Evolutionary conservation across 2,113 vertebrate genomes (phyloP), one percentile per base, ranked within the genome.

Genomic region (Rhinolophus sinicus): DNA sequence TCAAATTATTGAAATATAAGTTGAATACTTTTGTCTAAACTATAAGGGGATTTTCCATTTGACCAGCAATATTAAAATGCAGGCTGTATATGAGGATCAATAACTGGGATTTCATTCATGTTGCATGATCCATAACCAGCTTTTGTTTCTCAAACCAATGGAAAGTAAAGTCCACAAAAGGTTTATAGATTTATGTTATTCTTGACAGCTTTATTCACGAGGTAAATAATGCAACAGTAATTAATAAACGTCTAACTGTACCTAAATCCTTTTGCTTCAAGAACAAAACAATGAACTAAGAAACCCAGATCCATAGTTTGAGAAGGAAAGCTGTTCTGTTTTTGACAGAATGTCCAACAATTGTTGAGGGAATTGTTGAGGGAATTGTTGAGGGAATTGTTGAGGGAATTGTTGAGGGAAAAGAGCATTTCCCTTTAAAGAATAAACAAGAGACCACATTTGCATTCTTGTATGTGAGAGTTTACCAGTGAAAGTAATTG

Each of bases 1-100:
- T 85, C 28, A 94, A 92, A 86, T 89, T 95, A 95, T 19, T 88
- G 44, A 92, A 94, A 92, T 76, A 50, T 24, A 81, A 65, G n/a
- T 86, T 58, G 30, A 40, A 82, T 38, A 86, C 6, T 85, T 81
- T 82, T 93, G 22, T 90, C 60, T 70, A 58, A 95, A 92, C 73
- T 70, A 8, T 30, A 76, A 92, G 14, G 16, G 60, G 14, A 40
- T 33, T 78, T 83, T 60, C 35, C 40, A 72, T 82, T 81, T 95
- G 62, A 60, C 38, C 40, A 85, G 15, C 47, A 70, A 73, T 88
- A 69, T 56, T 86, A 82, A 75, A 95, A 88, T 69, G 21, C 54
- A 83, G 24, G 3, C 14, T 28, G 3, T 10, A 30, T 21, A 44
- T 85, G 33, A 75, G 28, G 22, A n/a, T 75, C 22, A 83, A 40